Conservation (phyloP, 2,888 invertebrate species). For the Drosophila algonquin region DNA sequence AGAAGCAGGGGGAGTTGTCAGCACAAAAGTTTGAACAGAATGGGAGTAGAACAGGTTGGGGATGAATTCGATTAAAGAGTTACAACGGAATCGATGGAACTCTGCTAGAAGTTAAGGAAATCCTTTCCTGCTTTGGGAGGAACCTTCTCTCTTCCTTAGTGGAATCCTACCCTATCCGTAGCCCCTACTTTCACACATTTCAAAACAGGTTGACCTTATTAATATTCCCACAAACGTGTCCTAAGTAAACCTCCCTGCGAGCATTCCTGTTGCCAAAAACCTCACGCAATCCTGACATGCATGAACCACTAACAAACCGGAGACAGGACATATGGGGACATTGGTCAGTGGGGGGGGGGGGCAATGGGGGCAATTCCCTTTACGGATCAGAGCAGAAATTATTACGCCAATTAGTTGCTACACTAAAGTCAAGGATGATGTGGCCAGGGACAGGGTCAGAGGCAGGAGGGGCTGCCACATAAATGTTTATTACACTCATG, state of each 20-base stretch:
- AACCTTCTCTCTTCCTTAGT: no score
- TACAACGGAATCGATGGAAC: no score
- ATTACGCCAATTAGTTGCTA: constrained; percentile 43
- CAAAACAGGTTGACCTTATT: no score
- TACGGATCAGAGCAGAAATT: constrained; percentile 40
- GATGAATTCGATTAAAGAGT: no score
- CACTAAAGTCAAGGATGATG: constrained; percentile 13
- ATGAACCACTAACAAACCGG: not conserved
- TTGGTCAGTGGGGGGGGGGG: constrained; percentile 13
- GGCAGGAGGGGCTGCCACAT: constrained; percentile 16
- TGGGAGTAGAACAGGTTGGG: not conserved
- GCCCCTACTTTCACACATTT: no score
- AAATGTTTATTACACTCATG: constrained; percentile 50
- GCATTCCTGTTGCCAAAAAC: not conserved
- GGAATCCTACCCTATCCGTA: no score
- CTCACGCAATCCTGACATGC: constrained; percentile 16
- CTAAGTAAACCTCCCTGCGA: no score
- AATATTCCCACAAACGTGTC: no score
- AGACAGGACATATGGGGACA: constrained; percentile 53
- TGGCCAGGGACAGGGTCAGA: not conserved
- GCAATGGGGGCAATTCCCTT: constrained; percentile 38
- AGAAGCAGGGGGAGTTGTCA: not conserved
- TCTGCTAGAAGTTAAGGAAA: no score
- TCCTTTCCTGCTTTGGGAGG: no score
- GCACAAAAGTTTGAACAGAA: constrained; percentile 33